Evolutionary conservation across 2,113 vertebrate species (phyloP), one percentile per base, ranked within the genome.

Genomic region (Pipra filicauda): DNA sequence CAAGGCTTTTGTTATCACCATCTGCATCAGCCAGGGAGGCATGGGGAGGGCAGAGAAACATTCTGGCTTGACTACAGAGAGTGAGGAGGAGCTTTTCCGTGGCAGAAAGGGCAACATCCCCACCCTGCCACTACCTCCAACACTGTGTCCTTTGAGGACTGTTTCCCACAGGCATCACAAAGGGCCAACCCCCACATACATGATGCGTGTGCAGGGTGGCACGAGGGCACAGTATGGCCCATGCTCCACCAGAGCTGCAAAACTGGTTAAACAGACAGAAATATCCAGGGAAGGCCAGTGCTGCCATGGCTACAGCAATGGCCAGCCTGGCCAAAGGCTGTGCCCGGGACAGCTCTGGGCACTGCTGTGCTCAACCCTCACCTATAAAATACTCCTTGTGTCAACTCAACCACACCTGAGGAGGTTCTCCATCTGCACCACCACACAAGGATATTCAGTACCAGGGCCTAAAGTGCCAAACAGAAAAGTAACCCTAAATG

Each of bases 261-360:
- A 72, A 15, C 11, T 57, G 54, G 21, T 46, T 46, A 51, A 88
- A 46, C 3, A 19, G 31, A 48, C 33, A 22, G 18, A 23, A 55
- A 31, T 4, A 31, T 1, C 21, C 1, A 0, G 14, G 44, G 33
- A 69, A 72, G 49, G 44, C 4, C 61, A 31, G 43, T 44, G 82
- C 41, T 74, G 70, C 16, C 39, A 19, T 16, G 35, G 44, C 8
- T 0, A 41, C 1, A 8, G 61, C 78, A 62, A 2, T 0, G 1
- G 39, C n/a, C 21, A 46, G 26, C 41, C 23, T 17, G 5, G 35
- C 35, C 24, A 21, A 28, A 33, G 31, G 52, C 73, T 52, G 44
- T 1, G 2, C 35, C 49, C 0, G 0, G 12, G 54, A 44, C 49
- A 72, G n/a, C 62, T 12, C 31, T 1, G 2, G 24, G 72, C 9